Base-by-base conservation (phyloP, 2,888 invertebrate species). In the Melinaea menophilus region DNA sequence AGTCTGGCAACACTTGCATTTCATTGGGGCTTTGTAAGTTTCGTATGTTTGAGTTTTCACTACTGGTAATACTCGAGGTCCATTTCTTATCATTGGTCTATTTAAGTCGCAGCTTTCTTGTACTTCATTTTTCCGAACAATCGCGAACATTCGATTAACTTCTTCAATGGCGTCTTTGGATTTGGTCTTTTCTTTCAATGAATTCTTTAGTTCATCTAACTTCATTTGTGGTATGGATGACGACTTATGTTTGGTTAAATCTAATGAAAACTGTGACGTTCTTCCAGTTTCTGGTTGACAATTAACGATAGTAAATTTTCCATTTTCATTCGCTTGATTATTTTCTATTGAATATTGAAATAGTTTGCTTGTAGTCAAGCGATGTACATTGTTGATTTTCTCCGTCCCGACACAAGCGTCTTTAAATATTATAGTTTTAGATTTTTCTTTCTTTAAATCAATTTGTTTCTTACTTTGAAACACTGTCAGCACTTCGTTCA, bases 161-260 rank as follows among this genome's bases (percentile, higher is more conserved):
- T 90, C 89, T 68, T 88, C 84, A 2, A 88, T 80, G 0, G 85
- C 77, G 51, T 89, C 86, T 80, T 85, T 88, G 0, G 86, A 82
- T 72, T 75, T 82, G 0, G 75, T 75, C 64, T 84, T 86, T 12
- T 81, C 84, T 75, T 82, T 88, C 2, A 86, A 66, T 2, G 79
- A 79, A 35, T 85, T 74, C 63, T 85, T 88, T 0, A 87, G 63
- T 67, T 88, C 86, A 46, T 90, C 89, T n/a, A 86, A 66, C 64
- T 88, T 88, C 88, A 88, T 89, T 77, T 84, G 88, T 0, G 90
- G 89, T 63, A 88, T 84, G 0, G 90, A 90, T 2, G 83, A 88
- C 0, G 89, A 88, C 62, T 90, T 90, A 9, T 80, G 80, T 68
- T 85, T 85, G 1, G 75, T 74, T 5, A 87, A 64, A 62, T 82